Conservation (phyloP, 2,888 invertebrate genomes). For the Protophormia terraenovae region DNA sequence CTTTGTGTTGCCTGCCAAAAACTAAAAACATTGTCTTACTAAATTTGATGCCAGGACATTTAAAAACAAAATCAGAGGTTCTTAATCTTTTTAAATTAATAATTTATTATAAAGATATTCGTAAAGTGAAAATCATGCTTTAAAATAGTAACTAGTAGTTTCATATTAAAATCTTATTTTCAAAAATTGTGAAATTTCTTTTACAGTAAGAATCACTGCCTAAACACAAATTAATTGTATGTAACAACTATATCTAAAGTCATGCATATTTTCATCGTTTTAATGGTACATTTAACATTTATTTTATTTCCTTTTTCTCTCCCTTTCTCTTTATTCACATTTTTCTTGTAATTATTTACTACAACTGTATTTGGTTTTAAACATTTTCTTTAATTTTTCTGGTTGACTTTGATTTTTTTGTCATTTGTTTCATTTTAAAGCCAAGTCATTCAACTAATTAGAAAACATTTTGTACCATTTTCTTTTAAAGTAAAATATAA, state of each 20-base stretch:
- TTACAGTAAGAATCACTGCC: not conserved
- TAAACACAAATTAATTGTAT: not conserved
- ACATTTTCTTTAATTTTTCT: not conserved
- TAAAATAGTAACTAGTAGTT: too few relatives aligned
- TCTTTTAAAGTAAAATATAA: not conserved
- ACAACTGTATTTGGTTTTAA: not conserved
- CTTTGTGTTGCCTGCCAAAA: not conserved
- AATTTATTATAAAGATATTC: too few relatives aligned
- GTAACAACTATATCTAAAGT: not conserved
- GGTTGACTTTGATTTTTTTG: not conserved
- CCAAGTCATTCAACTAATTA: conserved; percentile 42
- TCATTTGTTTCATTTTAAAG: not conserved
- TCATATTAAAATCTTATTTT: too few relatives aligned
- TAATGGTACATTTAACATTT: conserved; percentile 42
- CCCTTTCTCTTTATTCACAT: not conserved
- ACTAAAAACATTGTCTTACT: not conserved
- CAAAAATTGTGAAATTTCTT: not conserved
- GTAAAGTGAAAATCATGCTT: too few relatives aligned
- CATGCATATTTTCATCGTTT: conserved; percentile 12
- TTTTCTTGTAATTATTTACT: not conserved
- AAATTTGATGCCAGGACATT: not conserved
- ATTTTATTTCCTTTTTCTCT: not conserved
- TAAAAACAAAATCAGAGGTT: not conserved
- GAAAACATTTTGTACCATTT: not conserved
- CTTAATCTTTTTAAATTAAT: not conserved